Base-by-base conservation (phyloP, 2,113 vertebrate genomes). In the Hyla sarda region DNA sequence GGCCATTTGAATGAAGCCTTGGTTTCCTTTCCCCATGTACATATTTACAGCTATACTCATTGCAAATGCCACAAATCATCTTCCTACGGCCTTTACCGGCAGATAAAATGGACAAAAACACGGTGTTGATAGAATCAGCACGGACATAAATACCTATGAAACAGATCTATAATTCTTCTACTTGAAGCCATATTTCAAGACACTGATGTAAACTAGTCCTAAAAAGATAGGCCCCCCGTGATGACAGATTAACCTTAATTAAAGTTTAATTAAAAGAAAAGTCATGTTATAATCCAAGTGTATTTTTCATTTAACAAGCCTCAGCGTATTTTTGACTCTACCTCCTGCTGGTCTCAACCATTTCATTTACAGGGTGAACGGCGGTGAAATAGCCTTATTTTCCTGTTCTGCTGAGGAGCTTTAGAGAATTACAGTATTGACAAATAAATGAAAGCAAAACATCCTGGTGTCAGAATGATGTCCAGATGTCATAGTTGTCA, bases 201-300 rank as follows among this genome's bases (percentile, higher is more conserved):
- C 16, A 37, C 32, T 37, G 14, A 34, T 28, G 6, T 37, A 21
- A 69, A 37, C 67, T 32, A 71, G 17, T 3, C 32, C 19, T 41
- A 73, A 73, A n/a, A 73, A 30, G 25, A 76, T 47, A 76, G 73
- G 17, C n/a, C 47, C 74, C 73, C 48, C 25, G 21, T 32, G 25
- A 17, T 76, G 47, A 54, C 14, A 76, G 47, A 76, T 76, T 76
- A 76, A 76, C 74, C 48, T 32, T 76, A 52, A 77, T 77, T 77
- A 77, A 77, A 77, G 74, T 32, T 77, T 54, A 47, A 77, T 77
- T 52, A 77, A 52, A 75, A 52, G 48, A 77, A 77, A 32, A 52
- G 28, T 1, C 74, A 23, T 4, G 16, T 77, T 54, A 54, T 54
- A 77, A 77, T 48, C 12, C 17, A 8, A 32, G 28, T 52, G 21